These are phyloP conservation scores for Clarias laeviceps DNA, from an alignment of 2,797 vertebrate genomes.

Conservation along the genomic window DNA sequence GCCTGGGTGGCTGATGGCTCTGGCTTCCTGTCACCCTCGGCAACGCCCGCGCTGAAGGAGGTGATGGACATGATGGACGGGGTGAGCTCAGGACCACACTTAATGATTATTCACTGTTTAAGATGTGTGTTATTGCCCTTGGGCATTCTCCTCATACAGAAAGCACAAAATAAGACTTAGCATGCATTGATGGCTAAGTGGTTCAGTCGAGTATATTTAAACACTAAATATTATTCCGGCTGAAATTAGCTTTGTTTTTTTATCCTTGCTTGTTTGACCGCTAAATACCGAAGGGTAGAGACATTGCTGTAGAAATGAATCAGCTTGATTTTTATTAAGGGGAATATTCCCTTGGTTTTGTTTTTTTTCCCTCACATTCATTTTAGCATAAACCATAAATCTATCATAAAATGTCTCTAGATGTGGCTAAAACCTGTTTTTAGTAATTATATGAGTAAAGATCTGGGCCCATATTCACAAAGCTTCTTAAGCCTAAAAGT, in stretches of 20 bases:
- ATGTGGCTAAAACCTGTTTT: too few species aligned
- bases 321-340: neutral
- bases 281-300: neutral
- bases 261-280: neutral
- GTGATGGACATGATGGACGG: conserved; percentile 94
- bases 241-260: neutral
- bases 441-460: neutral
- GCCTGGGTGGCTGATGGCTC: conserved; percentile 90
- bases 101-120: neutral
- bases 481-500: too few species aligned
- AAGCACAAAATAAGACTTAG: neutral
- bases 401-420: neutral
- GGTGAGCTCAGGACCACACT: conserved; percentile 69
- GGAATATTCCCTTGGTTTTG: neutral
- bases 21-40: conserved; percentile 82
- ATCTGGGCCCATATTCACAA: neutral
- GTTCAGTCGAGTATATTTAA: neutral
- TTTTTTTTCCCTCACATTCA: neutral
- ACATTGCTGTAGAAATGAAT: neutral
- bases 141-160: neutral
- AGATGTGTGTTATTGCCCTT: neutral
- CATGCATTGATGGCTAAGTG: neutral
- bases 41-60: conserved; percentile 82
- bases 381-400: neutral
- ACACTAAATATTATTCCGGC: neutral